Evolutionary conservation across 2,888 invertebrate genomes (phyloP), one percentile per base, ranked within the genome.

Genomic region (Uloborus plumipes): DNA sequence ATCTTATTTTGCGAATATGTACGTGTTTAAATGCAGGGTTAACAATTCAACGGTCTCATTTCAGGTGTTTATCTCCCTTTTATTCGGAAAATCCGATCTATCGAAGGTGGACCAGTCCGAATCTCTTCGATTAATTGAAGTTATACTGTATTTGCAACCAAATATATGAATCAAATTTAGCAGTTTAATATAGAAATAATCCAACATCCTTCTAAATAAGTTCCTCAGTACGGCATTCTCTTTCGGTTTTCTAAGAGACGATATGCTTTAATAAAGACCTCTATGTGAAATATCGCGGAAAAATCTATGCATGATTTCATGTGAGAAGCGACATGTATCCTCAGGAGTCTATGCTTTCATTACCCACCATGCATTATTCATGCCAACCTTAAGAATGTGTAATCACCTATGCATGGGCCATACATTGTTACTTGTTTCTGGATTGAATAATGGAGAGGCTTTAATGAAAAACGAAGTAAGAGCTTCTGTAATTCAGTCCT

Each of bases 371-470:
- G 22, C 61, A 61, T 61, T 61, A 61, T 61, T 61, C 61, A 61
- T 61, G 22, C 26, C 15, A 61, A 22, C 20, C 61, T 26, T 9
- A 61, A 61, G 61, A 61, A 61, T 61, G 61, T 20, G 61, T 61
- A 61, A 1, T 61, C 61, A 61, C 61, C 18, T n/a, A 9, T 55
- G 55, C 22, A 61, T 61, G 61, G 7, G 22, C 22, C 15, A 26
- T 9, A 26, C 26, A 22, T 15, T 14, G 22, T 14, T 16, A 61
- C 26, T 26, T 26, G 22, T 22, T 26, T 61, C 26, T 14, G 26
- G 20, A 20, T 18, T 22, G 61, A 55, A 15, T 61, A 61, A 61
- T 1, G 61, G 26, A 61, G 20, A 18, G 2, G 55, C 55, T 39
- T 39, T 55, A 55, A 55, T 55, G 55, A 55, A n/a, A 16, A 55